phyloP scores from a whole-genome alignment of 2,888 invertebrate species.

The Cremastinae sp. region DNA sequence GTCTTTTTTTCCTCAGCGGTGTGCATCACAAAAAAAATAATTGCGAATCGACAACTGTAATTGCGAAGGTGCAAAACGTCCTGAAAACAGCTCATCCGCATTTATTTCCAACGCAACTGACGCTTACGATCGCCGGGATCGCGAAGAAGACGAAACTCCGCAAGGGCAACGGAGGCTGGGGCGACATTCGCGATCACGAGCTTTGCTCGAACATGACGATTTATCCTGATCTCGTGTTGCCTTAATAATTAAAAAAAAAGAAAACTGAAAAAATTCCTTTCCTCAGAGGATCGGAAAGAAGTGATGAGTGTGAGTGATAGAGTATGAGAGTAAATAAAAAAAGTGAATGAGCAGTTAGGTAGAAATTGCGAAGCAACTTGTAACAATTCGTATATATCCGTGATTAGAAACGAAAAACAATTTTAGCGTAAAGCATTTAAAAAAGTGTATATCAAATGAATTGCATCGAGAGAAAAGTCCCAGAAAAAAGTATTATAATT shows the following conservation, averaged over 20 bases:
- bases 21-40: slow-evolving; percentile 97
- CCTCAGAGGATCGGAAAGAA: neutral
- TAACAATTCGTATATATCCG: slow-evolving; percentile 44
- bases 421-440: slow-evolving; percentile 51
- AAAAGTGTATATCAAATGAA: slow-evolving; percentile 51
- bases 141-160: slow-evolving; percentile 88
- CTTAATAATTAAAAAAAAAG: slow-evolving; percentile 62
- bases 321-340: neutral
- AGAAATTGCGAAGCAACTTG: slow-evolving; percentile 49
- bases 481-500: slow-evolving; percentile 19
- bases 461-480: slow-evolving; percentile 40
- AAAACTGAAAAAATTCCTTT: slow-evolving; percentile 10
- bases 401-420: slow-evolving; percentile 55
- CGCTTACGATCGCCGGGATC: slow-evolving; percentile 85
- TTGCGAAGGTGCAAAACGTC: slow-evolving; percentile 91
- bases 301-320: neutral
- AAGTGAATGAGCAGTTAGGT: too few species aligned
- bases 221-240: slow-evolving; percentile 72
- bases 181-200: slow-evolving; percentile 88
- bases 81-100: slow-evolving; percentile 86
- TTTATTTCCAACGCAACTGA: slow-evolving; percentile 87
- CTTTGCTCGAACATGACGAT: slow-evolving; percentile 82
- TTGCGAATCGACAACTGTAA: slow-evolving; percentile 92
- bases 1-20: slow-evolving; percentile 85
- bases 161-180: slow-evolving; percentile 99